Base-by-base conservation (phyloP, 2,113 vertebrate genomes). In the Rissa tridactyla region DNA sequence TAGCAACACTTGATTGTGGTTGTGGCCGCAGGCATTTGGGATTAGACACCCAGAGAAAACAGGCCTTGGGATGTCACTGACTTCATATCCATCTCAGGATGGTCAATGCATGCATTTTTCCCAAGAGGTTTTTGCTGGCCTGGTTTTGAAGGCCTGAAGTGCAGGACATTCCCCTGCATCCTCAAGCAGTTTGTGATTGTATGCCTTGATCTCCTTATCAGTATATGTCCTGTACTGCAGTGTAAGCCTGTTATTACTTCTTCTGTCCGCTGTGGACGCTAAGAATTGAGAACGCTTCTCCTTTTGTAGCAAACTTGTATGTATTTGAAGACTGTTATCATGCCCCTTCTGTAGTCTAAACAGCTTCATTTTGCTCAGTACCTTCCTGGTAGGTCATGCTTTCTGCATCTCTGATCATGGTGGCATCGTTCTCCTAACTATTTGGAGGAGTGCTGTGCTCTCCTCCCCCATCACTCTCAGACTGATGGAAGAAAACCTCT, bases 401-500 rank as follows among this genome's bases (percentile, higher is more conserved):
- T 95, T 94, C 68, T 85, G 82, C 78, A 84, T 49, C 36, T 96
- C 77, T 87, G 58, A 77, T 93, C 34, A 17, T 49, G 52, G 47
- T 2, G 3, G 44, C 81, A n/a, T 57, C 75, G 62, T 73, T 89
- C 42, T 89, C 42, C 62, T 70, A 87, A 57, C 44, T 77, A 26
- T 82, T 38, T 89, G 66, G 12, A 70, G 66, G 27, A 91, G 30
- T 73, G 75, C 36, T 85, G 49, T 77, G 34, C 30, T 73, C 5
- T 94, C 46, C 46, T 94, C 64, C 71, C 62, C 29, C 71, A 36
- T 81, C 29, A 15, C 46, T 61, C 69, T 92, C 60, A 88, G 34
- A 55, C 16, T 86, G 88, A 83, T 73, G 90, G 88, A 79, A 83
- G 76, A 88, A 94, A 96, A 94, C 51, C 90, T 93, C 60, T 92